Evolutionary conservation across 1,140 invertebrate genomes (phyloP).

Genomic region (Chelonus insularis): DNA sequence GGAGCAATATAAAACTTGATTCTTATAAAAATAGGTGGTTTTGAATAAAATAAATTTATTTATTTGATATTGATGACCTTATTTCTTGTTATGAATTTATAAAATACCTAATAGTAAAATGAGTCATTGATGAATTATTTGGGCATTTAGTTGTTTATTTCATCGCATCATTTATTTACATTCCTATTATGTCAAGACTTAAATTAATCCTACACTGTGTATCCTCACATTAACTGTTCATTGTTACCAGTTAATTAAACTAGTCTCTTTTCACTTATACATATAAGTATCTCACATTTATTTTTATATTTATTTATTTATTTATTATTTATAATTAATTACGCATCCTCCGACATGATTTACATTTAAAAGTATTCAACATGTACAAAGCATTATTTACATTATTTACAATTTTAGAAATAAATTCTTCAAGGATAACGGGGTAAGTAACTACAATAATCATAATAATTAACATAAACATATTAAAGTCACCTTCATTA

Average conservation of each 20-base stretch:
- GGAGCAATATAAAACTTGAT: conserved; percentile 17
- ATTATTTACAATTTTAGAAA: conserved; percentile 52
- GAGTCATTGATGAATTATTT: conserved; percentile 54
- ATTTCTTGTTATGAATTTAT: too few species aligned
- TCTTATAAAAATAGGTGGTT: too few species aligned
- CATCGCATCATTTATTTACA: conserved; percentile 58
- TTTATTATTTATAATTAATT: conserved; percentile 17
- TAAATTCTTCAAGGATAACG: conserved; percentile 33
- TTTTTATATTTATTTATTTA: conserved; percentile 5
- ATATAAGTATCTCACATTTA: conserved; percentile 35
- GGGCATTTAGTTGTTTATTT: conserved; percentile 47
- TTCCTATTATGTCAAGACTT: conserved; percentile 56
- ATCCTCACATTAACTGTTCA: conserved; percentile 43
- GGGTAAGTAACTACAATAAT: conserved; percentile 25
- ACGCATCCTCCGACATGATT: conserved; percentile 41
- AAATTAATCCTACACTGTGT: conserved; percentile 44
- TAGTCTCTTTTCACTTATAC: conserved; percentile 22
- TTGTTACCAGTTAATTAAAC: conserved; percentile 36
- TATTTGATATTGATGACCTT: too few species aligned
- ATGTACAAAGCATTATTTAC: conserved; percentile 61
- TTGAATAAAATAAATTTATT: too few species aligned
- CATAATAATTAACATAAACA: conserved; percentile 18
- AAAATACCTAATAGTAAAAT: conserved; percentile 12
- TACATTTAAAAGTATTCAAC: conserved; percentile 59
- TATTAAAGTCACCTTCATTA: too few species aligned